These are phyloP conservation scores for Actinopyga echinites DNA, from an alignment of 53 echinoderm and acorn worm genomes.

Conservation along the genomic window DNA sequence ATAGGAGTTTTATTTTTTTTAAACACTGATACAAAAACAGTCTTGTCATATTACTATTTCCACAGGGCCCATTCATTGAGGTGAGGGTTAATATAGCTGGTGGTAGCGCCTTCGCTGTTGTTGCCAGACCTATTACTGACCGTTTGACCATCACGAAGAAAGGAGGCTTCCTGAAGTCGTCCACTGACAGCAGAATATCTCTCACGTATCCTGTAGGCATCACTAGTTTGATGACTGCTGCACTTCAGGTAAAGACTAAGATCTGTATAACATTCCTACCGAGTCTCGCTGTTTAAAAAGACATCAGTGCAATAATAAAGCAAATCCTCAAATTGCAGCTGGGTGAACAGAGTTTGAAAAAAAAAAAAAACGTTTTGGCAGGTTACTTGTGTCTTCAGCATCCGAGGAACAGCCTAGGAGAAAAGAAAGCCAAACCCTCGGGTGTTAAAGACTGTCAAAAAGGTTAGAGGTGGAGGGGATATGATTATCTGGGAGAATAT, in stretches of 20 bases:
- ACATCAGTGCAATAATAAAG: not conserved
- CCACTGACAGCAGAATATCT: slow-evolving; percentile 73
- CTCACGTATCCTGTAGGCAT: slow-evolving; percentile 70
- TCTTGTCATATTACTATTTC: too few relatives aligned
- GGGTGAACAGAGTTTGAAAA: too few relatives aligned
- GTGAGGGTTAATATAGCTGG: slow-evolving; percentile 62
- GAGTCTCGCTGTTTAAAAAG: not conserved
- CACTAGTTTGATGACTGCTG: slow-evolving; percentile 79
- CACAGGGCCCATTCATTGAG: slow-evolving; percentile 80
- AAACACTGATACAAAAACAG: too few relatives aligned
- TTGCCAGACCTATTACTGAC: slow-evolving; percentile 72
- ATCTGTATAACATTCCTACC: not conserved
- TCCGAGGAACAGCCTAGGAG: too few relatives aligned
- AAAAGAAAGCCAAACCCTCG: too few relatives aligned
- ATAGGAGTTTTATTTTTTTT: not conserved
- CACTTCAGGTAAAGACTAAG: slow-evolving; percentile 62
- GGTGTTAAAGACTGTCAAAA: too few relatives aligned
- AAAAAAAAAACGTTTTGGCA: too few relatives aligned
- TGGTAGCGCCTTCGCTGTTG: slow-evolving; percentile 65
- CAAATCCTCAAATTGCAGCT: too few relatives aligned
- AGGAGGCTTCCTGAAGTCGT: slow-evolving; percentile 84
- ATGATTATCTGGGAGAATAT: too few relatives aligned
- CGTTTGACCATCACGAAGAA: slow-evolving; percentile 89
- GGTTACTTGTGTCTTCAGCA: too few relatives aligned
- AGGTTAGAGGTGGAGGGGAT: too few relatives aligned